Evolutionary conservation across 1,140 invertebrate species (phyloP).

Genomic region (Aleiodes sp.): DNA sequence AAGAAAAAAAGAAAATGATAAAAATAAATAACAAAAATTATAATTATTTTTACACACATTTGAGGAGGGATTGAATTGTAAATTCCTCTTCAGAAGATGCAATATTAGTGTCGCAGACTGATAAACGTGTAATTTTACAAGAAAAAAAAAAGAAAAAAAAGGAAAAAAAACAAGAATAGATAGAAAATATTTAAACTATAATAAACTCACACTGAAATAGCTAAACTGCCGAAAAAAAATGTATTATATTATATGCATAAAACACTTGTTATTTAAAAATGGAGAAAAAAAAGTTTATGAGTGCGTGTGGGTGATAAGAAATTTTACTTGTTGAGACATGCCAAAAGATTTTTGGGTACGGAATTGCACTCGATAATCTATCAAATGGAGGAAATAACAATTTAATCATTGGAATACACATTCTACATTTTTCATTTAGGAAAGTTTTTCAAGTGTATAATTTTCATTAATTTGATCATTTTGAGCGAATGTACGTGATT

Average conservation of each 20-base stretch:
- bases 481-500: no score
- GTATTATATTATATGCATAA: conserved; percentile 3
- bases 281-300: neutral
- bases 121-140: conserved; percentile 39
- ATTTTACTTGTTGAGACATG: neutral
- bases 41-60: conserved; percentile 38
- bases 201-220: conserved; percentile 36
- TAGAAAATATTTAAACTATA: conserved; percentile 37
- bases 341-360: conserved; percentile 45
- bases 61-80: neutral
- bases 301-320: neutral
- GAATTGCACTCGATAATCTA: conserved; percentile 43
- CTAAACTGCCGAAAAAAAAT: conserved; percentile 32
- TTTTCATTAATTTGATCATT: no score
- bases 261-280: conserved; percentile 20
- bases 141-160: neutral
- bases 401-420: no score
- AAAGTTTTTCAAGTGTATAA: no score
- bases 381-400: no score
- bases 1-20: neutral
- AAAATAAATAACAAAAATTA: conserved; percentile 24
- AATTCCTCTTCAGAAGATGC: conserved; percentile 24
- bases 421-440: no score
- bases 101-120: conserved; percentile 40
- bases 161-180: conserved; percentile 20